Conservation (phyloP, 2,888 invertebrate species). For the Hirtodrosophila trivittata region DNA sequence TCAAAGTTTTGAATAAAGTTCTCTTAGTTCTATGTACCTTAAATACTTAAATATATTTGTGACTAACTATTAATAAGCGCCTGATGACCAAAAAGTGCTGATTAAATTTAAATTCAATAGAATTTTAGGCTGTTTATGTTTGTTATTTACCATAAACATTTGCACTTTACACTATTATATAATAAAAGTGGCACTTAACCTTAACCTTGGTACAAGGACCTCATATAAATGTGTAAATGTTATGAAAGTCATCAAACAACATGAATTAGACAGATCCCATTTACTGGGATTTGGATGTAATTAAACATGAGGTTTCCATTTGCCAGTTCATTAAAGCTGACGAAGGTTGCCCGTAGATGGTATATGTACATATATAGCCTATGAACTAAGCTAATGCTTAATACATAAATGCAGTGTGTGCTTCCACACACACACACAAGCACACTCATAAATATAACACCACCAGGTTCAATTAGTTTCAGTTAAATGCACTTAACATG, state of each 20-base stretch:
- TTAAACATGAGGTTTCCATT: constrained; percentile 43
- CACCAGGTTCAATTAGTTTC: constrained; percentile 57
- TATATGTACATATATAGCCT: constrained; percentile 9
- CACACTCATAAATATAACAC: constrained; percentile 18
- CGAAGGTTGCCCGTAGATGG: constrained; percentile 13
- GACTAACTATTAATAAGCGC: too few relatives aligned
- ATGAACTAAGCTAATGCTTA: constrained; percentile 10
- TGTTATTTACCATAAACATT: too few relatives aligned
- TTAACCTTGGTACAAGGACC: too few relatives aligned
- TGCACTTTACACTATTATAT: too few relatives aligned
- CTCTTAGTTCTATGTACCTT: too few relatives aligned
- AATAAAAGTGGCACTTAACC: too few relatives aligned
- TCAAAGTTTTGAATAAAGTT: too few relatives aligned
- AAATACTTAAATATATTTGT: too few relatives aligned
- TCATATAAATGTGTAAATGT: neutral
- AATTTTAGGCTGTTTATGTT: too few relatives aligned
- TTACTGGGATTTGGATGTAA: constrained; percentile 14
- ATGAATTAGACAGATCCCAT: constrained; percentile 10
- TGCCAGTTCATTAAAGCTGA: constrained; percentile 22
- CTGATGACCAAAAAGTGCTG: too few relatives aligned
- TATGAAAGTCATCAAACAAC: neutral
- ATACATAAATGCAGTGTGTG: constrained; percentile 15
- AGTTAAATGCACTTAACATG: constrained; percentile 58
- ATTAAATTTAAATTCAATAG: too few relatives aligned
- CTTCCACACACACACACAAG: neutral